Conservation (phyloP, 2,888 invertebrate genomes). For the Cotesia congregata region DNA sequence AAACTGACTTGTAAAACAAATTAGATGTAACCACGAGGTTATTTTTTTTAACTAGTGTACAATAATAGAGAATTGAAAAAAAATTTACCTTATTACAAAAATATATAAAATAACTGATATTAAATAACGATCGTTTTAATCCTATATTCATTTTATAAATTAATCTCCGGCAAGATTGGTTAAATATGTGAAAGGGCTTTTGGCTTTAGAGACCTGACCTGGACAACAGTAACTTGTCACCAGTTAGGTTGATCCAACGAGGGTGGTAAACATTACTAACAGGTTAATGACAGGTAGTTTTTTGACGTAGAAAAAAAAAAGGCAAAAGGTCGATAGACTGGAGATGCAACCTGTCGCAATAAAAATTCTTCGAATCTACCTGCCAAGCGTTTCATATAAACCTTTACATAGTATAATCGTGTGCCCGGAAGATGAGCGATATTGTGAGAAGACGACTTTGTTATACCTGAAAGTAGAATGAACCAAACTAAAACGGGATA, state of each 20-base stretch:
- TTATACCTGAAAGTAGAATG: constrained; percentile 29
- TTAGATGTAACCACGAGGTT: too few relatives aligned
- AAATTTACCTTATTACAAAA: too few relatives aligned
- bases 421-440: constrained; percentile 25
- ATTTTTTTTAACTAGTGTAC: too few relatives aligned
- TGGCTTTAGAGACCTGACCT: constrained; percentile 19
- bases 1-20: too few relatives aligned
- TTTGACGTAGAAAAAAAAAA: constrained; percentile 46
- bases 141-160: not conserved
- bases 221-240: constrained; percentile 21
- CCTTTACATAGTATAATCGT: constrained; percentile 31
- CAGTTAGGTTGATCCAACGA: constrained; percentile 13
- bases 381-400: constrained; percentile 37
- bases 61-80: too few relatives aligned
- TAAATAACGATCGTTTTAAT: too few relatives aligned
- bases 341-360: constrained; percentile 63
- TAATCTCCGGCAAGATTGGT: not conserved
- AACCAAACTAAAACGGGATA: not conserved
- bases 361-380: constrained; percentile 54
- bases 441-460: constrained; percentile 21
- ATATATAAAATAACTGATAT: too few relatives aligned
- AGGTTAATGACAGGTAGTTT: constrained; percentile 44
- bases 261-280: constrained; percentile 27
- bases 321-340: constrained; percentile 53
- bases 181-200: constrained; percentile 9